Conservation (phyloP, 1,140 invertebrate genomes). For the Bombus difficillimus region DNA sequence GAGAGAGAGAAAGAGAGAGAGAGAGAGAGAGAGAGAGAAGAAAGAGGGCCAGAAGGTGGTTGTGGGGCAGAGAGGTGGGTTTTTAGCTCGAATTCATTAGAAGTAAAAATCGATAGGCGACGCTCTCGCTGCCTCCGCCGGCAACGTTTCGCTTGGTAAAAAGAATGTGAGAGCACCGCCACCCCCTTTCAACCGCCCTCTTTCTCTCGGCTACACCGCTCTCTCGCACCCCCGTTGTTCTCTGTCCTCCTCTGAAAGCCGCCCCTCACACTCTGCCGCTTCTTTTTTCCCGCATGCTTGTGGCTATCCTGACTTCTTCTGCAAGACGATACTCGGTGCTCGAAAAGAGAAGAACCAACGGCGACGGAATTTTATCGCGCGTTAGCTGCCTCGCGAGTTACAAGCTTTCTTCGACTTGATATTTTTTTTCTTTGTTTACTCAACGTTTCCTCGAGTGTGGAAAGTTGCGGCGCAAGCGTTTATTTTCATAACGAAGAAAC, state of each 20-base stretch:
- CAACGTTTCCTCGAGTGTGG: not conserved
- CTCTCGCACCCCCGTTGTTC: slow-evolving; percentile 27
- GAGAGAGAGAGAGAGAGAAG: slow-evolving; percentile 54
- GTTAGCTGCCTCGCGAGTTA: not conserved
- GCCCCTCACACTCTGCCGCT: slow-evolving; percentile 44
- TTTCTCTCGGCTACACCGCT: slow-evolving; percentile 8
- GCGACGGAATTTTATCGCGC: slow-evolving; percentile 17
- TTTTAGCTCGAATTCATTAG: slow-evolving; percentile 83
- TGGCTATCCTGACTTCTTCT: slow-evolving; percentile 52
- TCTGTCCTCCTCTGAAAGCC: slow-evolving; percentile 38
- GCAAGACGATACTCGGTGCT: slow-evolving; percentile 64
- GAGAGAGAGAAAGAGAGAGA: slow-evolving; percentile 38
- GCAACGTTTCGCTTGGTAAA: slow-evolving; percentile 75
- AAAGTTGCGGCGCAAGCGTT: not conserved
- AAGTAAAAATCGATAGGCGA: slow-evolving; percentile 82
- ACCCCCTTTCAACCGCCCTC: slow-evolving; percentile 33
- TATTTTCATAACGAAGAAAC: not conserved
- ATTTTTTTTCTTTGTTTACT: not conserved
- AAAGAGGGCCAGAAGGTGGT: slow-evolving; percentile 22
- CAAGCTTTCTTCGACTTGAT: not conserved
- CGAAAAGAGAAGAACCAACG: slow-evolving; percentile 46
- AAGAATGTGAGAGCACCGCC: slow-evolving; percentile 76
- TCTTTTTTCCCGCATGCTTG: slow-evolving; percentile 48
- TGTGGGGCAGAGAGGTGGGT: slow-evolving; percentile 67
- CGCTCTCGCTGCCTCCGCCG: slow-evolving; percentile 73